These are phyloP conservation scores for Campoplex capitator DNA, from an alignment of 2,888 invertebrate species.

Conservation along the genomic window DNA sequence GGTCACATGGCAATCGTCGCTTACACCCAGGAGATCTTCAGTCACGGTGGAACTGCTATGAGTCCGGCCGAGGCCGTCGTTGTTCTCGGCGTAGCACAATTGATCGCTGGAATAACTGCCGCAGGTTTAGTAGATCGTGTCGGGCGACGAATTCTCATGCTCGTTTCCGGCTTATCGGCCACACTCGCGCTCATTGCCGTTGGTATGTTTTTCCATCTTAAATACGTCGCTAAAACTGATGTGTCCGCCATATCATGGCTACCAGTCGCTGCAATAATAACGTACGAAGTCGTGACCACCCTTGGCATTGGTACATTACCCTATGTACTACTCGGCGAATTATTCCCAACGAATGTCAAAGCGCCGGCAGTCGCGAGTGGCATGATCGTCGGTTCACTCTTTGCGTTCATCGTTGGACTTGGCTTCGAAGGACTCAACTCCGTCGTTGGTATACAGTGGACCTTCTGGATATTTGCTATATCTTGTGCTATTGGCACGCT, in stretches of 20 bases:
- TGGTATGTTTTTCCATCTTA: slow-evolving; percentile 87
- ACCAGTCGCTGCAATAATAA: slow-evolving; percentile 87
- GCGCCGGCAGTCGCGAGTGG: slow-evolving; percentile 88
- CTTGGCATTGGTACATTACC: slow-evolving; percentile 88
- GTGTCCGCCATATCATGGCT: slow-evolving; percentile 86
- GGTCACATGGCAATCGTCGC: slow-evolving; percentile 87
- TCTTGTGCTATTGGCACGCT: slow-evolving; percentile 86
- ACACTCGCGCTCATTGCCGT: slow-evolving; percentile 86
- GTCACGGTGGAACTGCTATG: slow-evolving; percentile 85
- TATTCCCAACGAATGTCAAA: slow-evolving; percentile 88
- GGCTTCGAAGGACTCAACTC: slow-evolving; percentile 86
- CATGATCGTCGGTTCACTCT: slow-evolving; percentile 87
- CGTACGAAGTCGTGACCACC: slow-evolving; percentile 88
- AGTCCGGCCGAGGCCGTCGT: slow-evolving; percentile 86
- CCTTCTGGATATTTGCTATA: slow-evolving; percentile 86
- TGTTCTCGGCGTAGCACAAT: slow-evolving; percentile 86
- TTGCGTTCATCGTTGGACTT: slow-evolving; percentile 87
- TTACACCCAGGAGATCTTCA: slow-evolving; percentile 88
- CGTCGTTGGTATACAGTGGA: slow-evolving; percentile 85
- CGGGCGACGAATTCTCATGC: slow-evolving; percentile 87
- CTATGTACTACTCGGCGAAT: slow-evolving; percentile 88
- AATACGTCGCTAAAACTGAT: slow-evolving; percentile 85
- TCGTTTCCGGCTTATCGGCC: slow-evolving; percentile 87
- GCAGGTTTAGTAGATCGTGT: slow-evolving; percentile 87
- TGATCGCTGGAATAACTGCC: slow-evolving; percentile 86